A percentile compares a stretch with the other conserved stretches of the same genome.
phyloP scores from a whole-genome alignment of 2,888 invertebrate species.

The Eupithecia pulchellata region DNA sequence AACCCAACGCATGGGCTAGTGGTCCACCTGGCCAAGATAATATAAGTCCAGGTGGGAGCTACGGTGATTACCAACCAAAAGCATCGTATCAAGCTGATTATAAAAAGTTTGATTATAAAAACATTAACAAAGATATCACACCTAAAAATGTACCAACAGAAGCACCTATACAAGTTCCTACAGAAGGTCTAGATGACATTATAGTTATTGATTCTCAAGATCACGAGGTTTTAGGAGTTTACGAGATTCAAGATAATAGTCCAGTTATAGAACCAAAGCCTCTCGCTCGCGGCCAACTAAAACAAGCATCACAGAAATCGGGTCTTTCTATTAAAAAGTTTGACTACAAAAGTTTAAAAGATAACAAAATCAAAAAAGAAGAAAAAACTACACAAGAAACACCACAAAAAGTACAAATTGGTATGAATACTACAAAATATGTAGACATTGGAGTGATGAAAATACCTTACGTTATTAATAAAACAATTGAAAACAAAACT shows the following conservation, averaged over 20 bases:
- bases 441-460: slow-evolving; percentile 18
- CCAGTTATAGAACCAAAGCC: neutral
- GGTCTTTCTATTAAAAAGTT: slow-evolving; percentile 32
- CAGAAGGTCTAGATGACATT: slow-evolving; percentile 13
- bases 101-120: slow-evolving; percentile 32
- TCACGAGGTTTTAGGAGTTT: neutral
- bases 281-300: slow-evolving; percentile 49
- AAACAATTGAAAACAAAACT: slow-evolving; percentile 2
- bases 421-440: neutral
- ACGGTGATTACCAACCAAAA: slow-evolving; percentile 20
- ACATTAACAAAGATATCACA: slow-evolving; percentile 37
- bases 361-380: slow-evolving; percentile 11
- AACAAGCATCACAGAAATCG: slow-evolving; percentile 30
- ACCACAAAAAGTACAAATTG: neutral
- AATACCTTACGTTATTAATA: slow-evolving; percentile 4
- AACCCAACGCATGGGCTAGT: slow-evolving; percentile 45
- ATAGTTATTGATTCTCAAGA: slow-evolving; percentile 11
- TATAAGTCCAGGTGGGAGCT: slow-evolving; percentile 4
- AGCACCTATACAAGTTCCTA: slow-evolving; percentile 24
- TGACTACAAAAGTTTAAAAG: slow-evolving; percentile 32
- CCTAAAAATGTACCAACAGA: slow-evolving; percentile 45
- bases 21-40: slow-evolving; percentile 31
- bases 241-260: slow-evolving; percentile 24
- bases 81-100: slow-evolving; percentile 29
- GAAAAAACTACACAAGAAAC: neutral